Evolutionary conservation across 2,113 vertebrate genomes (phyloP).

Genomic region (Psittacula cyanocephala): DNA sequence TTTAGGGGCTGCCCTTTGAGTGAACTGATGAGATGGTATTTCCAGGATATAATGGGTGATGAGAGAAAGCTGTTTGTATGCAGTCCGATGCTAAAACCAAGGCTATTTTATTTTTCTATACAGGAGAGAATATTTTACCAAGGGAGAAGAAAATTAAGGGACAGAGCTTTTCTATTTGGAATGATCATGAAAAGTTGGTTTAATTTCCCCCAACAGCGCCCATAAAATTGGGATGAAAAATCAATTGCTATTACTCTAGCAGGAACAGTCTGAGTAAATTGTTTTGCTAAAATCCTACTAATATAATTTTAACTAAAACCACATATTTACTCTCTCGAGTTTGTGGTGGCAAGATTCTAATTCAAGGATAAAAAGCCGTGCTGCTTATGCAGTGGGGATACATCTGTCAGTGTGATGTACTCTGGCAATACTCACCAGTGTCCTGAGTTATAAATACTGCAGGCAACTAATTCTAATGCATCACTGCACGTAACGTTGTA

Average conservation of each 20-base stretch:
- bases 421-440: not conserved
- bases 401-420: not conserved
- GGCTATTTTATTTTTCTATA: not conserved
- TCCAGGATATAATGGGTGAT: not conserved
- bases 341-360: not conserved
- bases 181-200: not conserved
- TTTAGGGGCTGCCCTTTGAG: not conserved
- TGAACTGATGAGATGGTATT: not conserved
- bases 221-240: conserved; percentile 11
- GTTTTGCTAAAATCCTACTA: not conserved
- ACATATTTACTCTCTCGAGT: not conserved
- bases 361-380: not conserved
- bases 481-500: not conserved
- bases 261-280: not conserved
- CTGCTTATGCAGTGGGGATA: not conserved
- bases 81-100: not conserved
- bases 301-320: not conserved
- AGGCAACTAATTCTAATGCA: not conserved
- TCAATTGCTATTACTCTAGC: not conserved
- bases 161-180: not conserved
- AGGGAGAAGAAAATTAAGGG: not conserved
- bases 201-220: not conserved
- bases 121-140: not conserved
- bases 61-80: not conserved
- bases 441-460: not conserved